These are phyloP conservation scores for Nasonia giraulti DNA, from an alignment of 1,140 invertebrate species.

Conservation along the genomic window DNA sequence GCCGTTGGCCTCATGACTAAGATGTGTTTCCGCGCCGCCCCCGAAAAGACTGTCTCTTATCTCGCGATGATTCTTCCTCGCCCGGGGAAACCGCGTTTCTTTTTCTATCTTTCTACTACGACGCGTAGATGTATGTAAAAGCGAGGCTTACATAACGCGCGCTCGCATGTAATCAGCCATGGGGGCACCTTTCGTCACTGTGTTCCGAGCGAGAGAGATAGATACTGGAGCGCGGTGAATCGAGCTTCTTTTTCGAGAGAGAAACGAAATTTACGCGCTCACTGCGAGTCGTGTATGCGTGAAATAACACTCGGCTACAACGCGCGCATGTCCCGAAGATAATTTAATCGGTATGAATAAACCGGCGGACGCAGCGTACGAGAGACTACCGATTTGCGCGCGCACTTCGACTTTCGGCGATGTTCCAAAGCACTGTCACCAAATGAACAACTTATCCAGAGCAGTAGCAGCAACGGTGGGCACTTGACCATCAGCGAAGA, in stretches of 20 bases:
- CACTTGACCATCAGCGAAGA: background rate
- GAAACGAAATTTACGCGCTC: background rate
- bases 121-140: background rate
- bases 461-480: background rate
- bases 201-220: no score
- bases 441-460: background rate
- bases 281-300: background rate
- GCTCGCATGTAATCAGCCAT: background rate
- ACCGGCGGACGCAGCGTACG: background rate
- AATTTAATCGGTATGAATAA: no score
- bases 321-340: no score
- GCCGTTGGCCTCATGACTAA: background rate
- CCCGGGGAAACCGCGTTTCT: constrained; percentile 11
- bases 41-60: constrained; percentile 2
- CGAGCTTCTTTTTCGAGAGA: background rate
- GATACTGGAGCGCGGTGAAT: background rate
- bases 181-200: constrained; percentile 24
- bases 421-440: constrained; percentile 34
- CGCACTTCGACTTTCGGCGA: background rate
- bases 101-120: background rate
- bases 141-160: background rate
- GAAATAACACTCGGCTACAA: background rate
- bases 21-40: background rate
- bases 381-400: background rate
- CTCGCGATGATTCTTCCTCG: constrained; percentile 3